phyloP scores from a whole-genome alignment of 2,113 vertebrate genomes.

The Pampusana beccarii region DNA sequence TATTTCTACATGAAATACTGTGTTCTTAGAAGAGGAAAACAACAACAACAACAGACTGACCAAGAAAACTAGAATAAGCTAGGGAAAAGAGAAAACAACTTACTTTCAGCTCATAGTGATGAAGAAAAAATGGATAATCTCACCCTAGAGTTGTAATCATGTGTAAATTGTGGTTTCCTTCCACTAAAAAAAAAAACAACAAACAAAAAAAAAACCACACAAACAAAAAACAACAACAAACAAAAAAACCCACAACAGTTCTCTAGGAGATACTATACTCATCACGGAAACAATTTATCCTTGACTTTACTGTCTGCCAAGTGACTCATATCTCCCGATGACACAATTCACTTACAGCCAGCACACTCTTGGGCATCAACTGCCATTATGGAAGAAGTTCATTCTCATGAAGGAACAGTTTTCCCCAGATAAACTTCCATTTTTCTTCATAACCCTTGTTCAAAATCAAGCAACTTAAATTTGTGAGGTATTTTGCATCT shows the following conservation, averaged over 20 bases:
- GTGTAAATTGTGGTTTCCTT: background rate
- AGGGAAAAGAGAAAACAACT: background rate
- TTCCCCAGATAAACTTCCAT: background rate
- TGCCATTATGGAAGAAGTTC: background rate
- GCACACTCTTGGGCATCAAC: background rate
- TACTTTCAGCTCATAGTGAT: background rate
- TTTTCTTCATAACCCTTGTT: background rate
- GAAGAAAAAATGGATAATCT: background rate
- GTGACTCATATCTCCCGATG: conserved; percentile 11
- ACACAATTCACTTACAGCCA: background rate
- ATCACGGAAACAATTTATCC: background rate
- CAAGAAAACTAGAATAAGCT: background rate
- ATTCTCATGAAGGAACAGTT: background rate
- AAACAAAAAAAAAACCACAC: too few relatives aligned
- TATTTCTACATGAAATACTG: background rate
- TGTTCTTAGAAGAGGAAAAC: background rate
- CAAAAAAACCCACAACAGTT: background rate
- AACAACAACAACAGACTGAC: background rate
- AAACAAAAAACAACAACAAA: background rate
- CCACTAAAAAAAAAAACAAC: background rate
- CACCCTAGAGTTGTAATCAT: background rate
- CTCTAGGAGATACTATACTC: background rate
- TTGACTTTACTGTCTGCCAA: background rate
- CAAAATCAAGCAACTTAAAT: background rate
- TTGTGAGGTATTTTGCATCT: background rate